Percentiles rank a stretch among this genome's conserved stretches.
phyloP scores from a whole-genome alignment of 2,113 vertebrate genomes.

The Orthonyx spaldingii region DNA sequence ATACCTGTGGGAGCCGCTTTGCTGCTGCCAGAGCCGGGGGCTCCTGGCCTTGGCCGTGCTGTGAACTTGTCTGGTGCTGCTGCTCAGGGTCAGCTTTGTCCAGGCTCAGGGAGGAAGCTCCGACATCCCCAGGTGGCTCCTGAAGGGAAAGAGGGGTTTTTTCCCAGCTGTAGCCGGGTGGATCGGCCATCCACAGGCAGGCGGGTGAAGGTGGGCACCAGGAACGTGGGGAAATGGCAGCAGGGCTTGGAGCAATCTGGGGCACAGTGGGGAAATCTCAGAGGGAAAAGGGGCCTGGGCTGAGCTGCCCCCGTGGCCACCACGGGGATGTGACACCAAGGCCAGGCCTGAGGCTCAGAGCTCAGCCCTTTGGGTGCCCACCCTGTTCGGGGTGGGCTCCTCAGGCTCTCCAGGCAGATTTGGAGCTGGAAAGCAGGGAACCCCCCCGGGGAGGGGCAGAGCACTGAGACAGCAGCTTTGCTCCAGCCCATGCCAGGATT shows the following conservation, averaged over 20 bases:
- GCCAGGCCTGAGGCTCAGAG: accelerated
- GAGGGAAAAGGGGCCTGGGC: background rate
- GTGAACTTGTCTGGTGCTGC: background rate
- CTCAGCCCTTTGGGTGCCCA: background rate
- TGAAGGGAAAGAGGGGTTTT: background rate
- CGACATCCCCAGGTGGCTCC: background rate
- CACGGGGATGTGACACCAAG: accelerated
- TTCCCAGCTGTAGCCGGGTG: background rate
- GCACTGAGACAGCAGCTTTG: background rate
- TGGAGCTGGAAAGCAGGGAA: background rate
- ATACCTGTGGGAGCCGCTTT: background rate
- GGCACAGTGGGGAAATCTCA: too few species aligned
- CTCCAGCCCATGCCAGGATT: background rate
- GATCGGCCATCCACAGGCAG: accelerated
- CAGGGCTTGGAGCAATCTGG: background rate
- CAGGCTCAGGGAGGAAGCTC: background rate
- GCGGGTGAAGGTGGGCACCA: background rate
- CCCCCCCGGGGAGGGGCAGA: accelerated
- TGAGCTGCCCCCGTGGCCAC: accelerated
- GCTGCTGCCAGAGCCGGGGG: background rate
- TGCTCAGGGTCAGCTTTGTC: background rate
- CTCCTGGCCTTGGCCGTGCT: accelerated
- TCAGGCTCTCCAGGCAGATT: accelerated
- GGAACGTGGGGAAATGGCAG: background rate
- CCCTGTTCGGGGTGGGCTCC: accelerated